These are phyloP conservation scores for Dipus sagitta DNA, from an alignment of 2,797 vertebrate species.

Conservation along the genomic window DNA sequence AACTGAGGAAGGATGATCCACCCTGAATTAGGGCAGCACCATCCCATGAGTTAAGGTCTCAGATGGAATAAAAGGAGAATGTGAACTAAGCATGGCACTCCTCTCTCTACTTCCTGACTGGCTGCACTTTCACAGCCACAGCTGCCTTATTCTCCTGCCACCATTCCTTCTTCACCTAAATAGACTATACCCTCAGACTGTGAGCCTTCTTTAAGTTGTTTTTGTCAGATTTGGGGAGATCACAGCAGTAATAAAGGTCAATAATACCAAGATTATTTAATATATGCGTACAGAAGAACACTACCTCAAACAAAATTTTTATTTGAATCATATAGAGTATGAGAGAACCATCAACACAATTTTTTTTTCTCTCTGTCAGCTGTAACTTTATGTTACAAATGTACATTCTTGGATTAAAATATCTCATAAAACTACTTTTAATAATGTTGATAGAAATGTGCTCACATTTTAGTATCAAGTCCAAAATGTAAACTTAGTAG, in stretches of 20 bases:
- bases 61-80: background rate
- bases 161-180: background rate
- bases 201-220: background rate
- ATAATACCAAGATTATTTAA: too few species aligned
- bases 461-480: background rate
- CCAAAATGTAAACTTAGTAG: slow-evolving; percentile 16
- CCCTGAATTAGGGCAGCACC: background rate
- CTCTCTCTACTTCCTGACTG: background rate
- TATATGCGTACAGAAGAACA: too few species aligned
- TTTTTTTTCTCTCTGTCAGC: too few species aligned
- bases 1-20: background rate
- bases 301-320: too few species aligned
- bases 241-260: background rate
- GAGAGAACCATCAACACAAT: too few species aligned
- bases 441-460: slow-evolving; percentile 29
- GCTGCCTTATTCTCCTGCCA: background rate
- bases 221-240: background rate
- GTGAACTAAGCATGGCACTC: background rate
- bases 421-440: slow-evolving; percentile 18
- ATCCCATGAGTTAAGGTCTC: background rate
- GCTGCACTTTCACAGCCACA: too few species aligned
- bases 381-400: slow-evolving; percentile 28
- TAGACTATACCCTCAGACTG: background rate
- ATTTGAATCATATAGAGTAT: too few species aligned
- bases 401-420: slow-evolving; percentile 20